These are phyloP conservation scores for Hirtodrosophila alboralis DNA, from an alignment of 2,888 invertebrate genomes.

Conservation along the genomic window DNA sequence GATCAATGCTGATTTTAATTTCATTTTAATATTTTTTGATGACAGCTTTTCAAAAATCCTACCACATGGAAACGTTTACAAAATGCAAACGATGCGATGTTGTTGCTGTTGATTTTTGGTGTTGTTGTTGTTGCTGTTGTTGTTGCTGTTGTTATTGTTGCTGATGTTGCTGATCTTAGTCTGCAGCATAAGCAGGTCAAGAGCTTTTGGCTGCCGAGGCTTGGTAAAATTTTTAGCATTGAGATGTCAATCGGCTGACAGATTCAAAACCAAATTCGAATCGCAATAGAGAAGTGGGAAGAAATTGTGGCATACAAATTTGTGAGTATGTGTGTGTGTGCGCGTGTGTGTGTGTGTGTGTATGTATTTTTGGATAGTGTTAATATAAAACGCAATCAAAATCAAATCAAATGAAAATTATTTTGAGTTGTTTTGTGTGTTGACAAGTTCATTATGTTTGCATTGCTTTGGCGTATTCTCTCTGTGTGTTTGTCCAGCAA, in stretches of 20 bases:
- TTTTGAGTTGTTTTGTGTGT: conserved; percentile 70
- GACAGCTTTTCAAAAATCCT: conserved; percentile 61
- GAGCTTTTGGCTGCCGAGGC: conserved; percentile 37
- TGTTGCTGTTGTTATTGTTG: conserved; percentile 26
- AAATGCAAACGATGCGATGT: conserved; percentile 45
- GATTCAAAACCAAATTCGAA: conserved; percentile 46
- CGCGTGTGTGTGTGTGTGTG: conserved; percentile 19
- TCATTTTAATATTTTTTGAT: conserved; percentile 22
- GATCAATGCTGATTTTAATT: neutral
- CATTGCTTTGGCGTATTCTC: conserved; percentile 59
- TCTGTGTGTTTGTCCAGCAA: conserved; percentile 57
- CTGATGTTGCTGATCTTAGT: conserved; percentile 16
- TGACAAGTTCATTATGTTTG: conserved; percentile 80
- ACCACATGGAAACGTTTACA: conserved; percentile 39
- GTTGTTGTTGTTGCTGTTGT: conserved; percentile 5
- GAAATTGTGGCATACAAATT: neutral
- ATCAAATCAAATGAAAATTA: conserved; percentile 81
- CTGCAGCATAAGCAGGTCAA: conserved; percentile 43
- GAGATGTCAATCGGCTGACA: conserved; percentile 60
- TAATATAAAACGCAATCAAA: conserved; percentile 76
- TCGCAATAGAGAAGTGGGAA: conserved; percentile 7
- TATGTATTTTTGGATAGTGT: conserved; percentile 42
- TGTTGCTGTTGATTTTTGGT: conserved; percentile 8
- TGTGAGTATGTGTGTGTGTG: conserved; percentile 1
- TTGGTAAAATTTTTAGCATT: conserved; percentile 40